Evolutionary conservation across 2,113 vertebrate genomes (phyloP), one percentile per base, ranked within the genome.

Genomic region (Solea senegalensis): DNA sequence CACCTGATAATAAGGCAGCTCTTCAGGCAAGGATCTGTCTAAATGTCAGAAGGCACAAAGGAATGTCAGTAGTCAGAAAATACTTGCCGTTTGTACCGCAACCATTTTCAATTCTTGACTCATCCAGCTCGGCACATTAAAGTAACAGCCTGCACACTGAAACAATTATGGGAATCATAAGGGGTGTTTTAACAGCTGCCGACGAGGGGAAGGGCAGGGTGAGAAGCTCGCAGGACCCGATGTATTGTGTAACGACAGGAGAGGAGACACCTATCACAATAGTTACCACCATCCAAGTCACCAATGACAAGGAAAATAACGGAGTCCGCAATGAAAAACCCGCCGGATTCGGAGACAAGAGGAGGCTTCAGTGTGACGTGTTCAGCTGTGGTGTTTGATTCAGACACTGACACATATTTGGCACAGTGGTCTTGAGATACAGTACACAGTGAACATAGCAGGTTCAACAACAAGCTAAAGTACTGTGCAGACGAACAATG

Each of bases 141-240:
- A 89, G 80, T 81, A 90, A 88, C 84, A 74, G 77, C 63, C 80
- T 59, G 59, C 89, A 91, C 81, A 55, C 71, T 85, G 89, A 81
- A 92, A 77, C 87, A 88, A 91, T 92, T 88, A 91, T 52, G 57
- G 71, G 80, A 72, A 86, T 86, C 78, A 86, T 82, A 75, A 69
- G 64, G 61, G 63, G 64, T 91, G 86, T 92, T 92, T 91, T 86
- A 88, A 91, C 91, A 92, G 89, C 86, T 92, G 91, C 84, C 74
- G 79, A 12, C 46, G 8, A 13, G 65, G 55, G 77, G 77, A 68
- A 59, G 65, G 83, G 76, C 45, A 43, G 64, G 70, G 51, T 6
- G 67, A 43, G 78, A 58, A 63, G 65, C 44, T 59, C 21, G 73
- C 5, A 15, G 68, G 70, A 71, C 50, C 74, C 52, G 16, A 68